A percentile compares a stretch with the other conserved stretches of the same genome.
These are phyloP conservation scores for Rhysida immarginata DNA, from an alignment of 1,140 invertebrate species.

Conservation along the genomic window DNA sequence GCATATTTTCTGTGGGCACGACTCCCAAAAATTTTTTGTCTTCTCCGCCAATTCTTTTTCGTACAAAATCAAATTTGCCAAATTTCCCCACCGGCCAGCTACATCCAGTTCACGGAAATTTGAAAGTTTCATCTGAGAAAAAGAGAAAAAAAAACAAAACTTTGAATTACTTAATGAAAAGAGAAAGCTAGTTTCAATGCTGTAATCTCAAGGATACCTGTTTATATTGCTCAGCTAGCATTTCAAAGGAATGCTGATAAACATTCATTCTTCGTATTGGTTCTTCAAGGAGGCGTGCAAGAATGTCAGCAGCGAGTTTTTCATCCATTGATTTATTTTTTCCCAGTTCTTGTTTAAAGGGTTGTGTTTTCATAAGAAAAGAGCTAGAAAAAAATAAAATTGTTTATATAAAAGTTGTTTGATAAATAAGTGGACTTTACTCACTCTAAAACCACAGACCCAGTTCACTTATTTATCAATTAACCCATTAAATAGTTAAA, in stretches of 20 bases:
- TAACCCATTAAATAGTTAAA: too few relatives aligned
- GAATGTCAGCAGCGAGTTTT: conserved; percentile 11
- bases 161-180: too few relatives aligned
- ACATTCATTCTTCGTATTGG: conserved; percentile 20
- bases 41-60: conserved; percentile 48
- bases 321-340: conserved; percentile 16
- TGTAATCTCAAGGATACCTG: too few relatives aligned
- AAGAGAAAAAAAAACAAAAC: too few relatives aligned
- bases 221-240: conserved; percentile 17
- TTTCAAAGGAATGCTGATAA: conserved; percentile 17
- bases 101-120: conserved; percentile 37
- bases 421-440: too few relatives aligned
- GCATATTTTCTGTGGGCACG: conserved; percentile 37
- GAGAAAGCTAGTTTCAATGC: too few relatives aligned
- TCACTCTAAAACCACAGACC: too few relatives aligned
- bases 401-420: too few relatives aligned
- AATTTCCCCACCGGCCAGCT: conserved; percentile 34
- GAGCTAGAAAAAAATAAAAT: conserved; percentile 16
- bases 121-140: too few relatives aligned
- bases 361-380: conserved; percentile 4
- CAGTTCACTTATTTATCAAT: too few relatives aligned
- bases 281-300: conserved; percentile 18
- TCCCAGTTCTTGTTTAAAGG: conserved; percentile 13
- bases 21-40: conserved; percentile 62
- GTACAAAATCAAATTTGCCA: conserved; percentile 44